These are phyloP conservation scores for Trachops cirrhosus DNA, from an alignment of 2,797 vertebrate genomes.

Conservation along the genomic window DNA sequence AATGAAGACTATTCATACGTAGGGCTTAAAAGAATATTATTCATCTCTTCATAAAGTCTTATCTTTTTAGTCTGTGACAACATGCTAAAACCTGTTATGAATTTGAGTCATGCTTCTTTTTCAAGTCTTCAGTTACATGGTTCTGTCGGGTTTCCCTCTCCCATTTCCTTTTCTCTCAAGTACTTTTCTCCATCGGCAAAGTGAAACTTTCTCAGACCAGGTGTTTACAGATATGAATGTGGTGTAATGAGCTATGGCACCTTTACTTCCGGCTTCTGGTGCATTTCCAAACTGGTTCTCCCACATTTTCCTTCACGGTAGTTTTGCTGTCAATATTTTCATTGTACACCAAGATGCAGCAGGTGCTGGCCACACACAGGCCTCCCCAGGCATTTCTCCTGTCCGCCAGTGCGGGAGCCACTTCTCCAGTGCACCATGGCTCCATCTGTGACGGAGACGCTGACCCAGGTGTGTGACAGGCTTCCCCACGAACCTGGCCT, in stretches of 20 bases:
- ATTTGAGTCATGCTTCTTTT: neutral
- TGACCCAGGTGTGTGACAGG: neutral
- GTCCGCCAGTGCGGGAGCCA: neutral
- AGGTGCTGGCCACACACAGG: neutral
- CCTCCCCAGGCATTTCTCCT: neutral
- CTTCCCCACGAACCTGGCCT: neutral
- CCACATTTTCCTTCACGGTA: conserved; percentile 53
- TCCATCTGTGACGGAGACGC: conserved; percentile 25
- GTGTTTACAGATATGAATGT: neutral
- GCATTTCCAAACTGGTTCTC: conserved; percentile 62
- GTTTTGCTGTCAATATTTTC: conserved; percentile 30
- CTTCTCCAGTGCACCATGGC: neutral
- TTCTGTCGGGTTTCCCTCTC: neutral
- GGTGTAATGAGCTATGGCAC: neutral
- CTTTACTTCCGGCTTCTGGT: conserved; percentile 32
- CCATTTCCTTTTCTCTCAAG: neutral
- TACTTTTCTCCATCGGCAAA: neutral
- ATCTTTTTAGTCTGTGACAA: neutral
- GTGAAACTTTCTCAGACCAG: neutral
- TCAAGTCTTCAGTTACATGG: neutral
- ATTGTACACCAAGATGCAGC: neutral
- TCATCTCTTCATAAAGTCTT: neutral
- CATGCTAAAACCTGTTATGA: neutral
- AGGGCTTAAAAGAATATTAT: neutral
- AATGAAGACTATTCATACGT: neutral